Percentiles rank a stretch among this genome's conserved stretches.
phyloP scores from a whole-genome alignment of 2,113 vertebrate species.

The Phyllopteryx taeniolatus region DNA sequence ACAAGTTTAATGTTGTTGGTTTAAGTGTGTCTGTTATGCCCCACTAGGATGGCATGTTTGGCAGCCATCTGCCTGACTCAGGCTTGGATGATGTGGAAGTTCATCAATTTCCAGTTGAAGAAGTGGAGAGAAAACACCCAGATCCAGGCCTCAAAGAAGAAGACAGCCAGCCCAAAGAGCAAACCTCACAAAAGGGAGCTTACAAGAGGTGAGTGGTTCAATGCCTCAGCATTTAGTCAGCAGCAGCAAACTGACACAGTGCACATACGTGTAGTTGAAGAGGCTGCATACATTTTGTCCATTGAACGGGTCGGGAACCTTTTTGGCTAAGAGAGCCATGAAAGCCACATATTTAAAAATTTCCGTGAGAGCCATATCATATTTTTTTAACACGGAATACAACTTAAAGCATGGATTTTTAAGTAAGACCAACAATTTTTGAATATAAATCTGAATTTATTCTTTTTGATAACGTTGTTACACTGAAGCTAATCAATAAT shows the following conservation, averaged over 20 bases:
- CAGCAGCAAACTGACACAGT: background rate
- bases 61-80: slow-evolving; percentile 81
- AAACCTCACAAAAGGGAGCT: slow-evolving; percentile 75
- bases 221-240: background rate
- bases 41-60: slow-evolving; percentile 79
- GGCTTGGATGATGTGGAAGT: slow-evolving; percentile 89
- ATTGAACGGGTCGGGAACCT: too few species aligned
- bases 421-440: too few species aligned
- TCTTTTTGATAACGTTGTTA: too few species aligned
- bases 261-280: background rate
- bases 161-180: slow-evolving; percentile 72
- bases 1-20: background rate
- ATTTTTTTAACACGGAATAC: too few species aligned
- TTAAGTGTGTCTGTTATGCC: background rate
- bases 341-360: too few species aligned
- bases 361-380: too few species aligned
- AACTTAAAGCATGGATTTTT: too few species aligned
- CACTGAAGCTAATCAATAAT: too few species aligned
- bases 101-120: slow-evolving; percentile 84
- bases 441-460: too few species aligned
- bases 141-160: slow-evolving; percentile 77
- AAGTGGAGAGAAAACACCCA: slow-evolving; percentile 82
- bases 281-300: background rate
- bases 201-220: slow-evolving; percentile 63
- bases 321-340: too few species aligned